Conservation (phyloP, 2,888 invertebrate species). For the Ypsolopha sequella region DNA sequence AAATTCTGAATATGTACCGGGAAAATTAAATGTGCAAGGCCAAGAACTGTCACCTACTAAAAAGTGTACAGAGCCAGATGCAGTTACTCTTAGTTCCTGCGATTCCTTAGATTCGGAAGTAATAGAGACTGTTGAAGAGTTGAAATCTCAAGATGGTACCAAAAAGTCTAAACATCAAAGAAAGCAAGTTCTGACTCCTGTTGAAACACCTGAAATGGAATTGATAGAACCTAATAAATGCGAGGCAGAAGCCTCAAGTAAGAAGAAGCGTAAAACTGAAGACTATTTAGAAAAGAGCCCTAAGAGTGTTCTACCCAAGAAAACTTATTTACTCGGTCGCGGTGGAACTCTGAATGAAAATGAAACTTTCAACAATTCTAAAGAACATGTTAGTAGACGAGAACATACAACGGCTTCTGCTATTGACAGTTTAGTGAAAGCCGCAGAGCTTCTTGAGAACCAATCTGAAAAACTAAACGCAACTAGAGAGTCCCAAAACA, state of each 20-base stretch:
- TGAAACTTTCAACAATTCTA: slow-evolving; percentile 16
- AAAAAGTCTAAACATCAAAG: slow-evolving; percentile 52
- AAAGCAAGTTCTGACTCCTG: slow-evolving; percentile 62
- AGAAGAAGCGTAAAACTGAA: slow-evolving; percentile 49
- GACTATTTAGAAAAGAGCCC: slow-evolving; percentile 33
- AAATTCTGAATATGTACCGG: slow-evolving; percentile 32
- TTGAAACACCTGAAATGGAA: slow-evolving; percentile 54
- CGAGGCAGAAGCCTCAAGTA: slow-evolving; percentile 41
- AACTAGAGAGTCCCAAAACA: slow-evolving; percentile 21
- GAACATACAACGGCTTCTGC: slow-evolving; percentile 32
- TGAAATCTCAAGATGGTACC: slow-evolving; percentile 33
- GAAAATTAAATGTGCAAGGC: slow-evolving; percentile 44
- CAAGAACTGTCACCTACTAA: slow-evolving; percentile 45
- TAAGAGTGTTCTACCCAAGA: slow-evolving; percentile 47
- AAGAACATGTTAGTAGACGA: slow-evolving; percentile 12
- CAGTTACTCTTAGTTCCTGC: slow-evolving; percentile 23
- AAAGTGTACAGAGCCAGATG: slow-evolving; percentile 18
- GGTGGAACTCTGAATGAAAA: slow-evolving; percentile 21
- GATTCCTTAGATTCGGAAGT: slow-evolving; percentile 46
- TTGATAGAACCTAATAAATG: slow-evolving; percentile 53
- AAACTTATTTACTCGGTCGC: slow-evolving; percentile 49
- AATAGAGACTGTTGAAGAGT: slow-evolving; percentile 30
- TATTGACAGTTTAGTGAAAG: slow-evolving; percentile 58
- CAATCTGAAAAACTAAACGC: slow-evolving; percentile 33
- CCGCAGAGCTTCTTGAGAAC: slow-evolving; percentile 55